Conservation (phyloP, 1,140 invertebrate species). For the Drosophila kanapiae region DNA sequence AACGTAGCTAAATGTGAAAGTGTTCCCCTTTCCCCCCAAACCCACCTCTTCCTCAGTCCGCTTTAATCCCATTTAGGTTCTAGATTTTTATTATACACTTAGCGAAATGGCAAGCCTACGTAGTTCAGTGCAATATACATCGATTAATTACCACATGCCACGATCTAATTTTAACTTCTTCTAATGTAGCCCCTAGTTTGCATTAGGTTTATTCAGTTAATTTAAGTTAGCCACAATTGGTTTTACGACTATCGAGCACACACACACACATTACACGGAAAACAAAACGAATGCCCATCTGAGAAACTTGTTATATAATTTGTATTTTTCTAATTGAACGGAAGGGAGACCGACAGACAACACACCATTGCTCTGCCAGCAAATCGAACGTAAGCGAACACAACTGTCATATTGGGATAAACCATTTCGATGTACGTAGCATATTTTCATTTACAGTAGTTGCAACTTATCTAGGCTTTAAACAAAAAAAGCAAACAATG, state of each 20-base stretch:
- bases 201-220: slow-evolving; percentile 62
- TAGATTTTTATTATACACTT: slow-evolving; percentile 50
- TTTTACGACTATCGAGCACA: slow-evolving; percentile 56
- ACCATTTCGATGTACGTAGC: slow-evolving; percentile 76
- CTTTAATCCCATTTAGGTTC: slow-evolving; percentile 66
- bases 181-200: slow-evolving; percentile 32
- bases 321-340: slow-evolving; percentile 63
- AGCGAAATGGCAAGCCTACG: slow-evolving; percentile 74
- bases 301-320: slow-evolving; percentile 72
- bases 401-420: slow-evolving; percentile 80
- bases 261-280: slow-evolving; percentile 16
- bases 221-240: slow-evolving; percentile 79
- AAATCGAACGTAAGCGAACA: slow-evolving; percentile 78
- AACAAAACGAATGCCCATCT: slow-evolving; percentile 46
- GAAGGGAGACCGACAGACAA: slow-evolving; percentile 10
- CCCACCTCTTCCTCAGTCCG: slow-evolving; percentile 27
- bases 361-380: slow-evolving; percentile 44
- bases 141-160: slow-evolving; percentile 49
- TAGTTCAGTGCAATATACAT: slow-evolving; percentile 80
- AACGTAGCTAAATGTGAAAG: slow-evolving; percentile 78
- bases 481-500: slow-evolving; percentile 34
- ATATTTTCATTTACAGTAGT: slow-evolving; percentile 76
- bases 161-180: slow-evolving; percentile 46
- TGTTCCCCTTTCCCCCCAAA: slow-evolving; percentile 33
- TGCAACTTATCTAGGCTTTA: slow-evolving; percentile 80